phyloP scores from a whole-genome alignment of 2,797 vertebrate genomes.

The Lutjanus campechanus region DNA sequence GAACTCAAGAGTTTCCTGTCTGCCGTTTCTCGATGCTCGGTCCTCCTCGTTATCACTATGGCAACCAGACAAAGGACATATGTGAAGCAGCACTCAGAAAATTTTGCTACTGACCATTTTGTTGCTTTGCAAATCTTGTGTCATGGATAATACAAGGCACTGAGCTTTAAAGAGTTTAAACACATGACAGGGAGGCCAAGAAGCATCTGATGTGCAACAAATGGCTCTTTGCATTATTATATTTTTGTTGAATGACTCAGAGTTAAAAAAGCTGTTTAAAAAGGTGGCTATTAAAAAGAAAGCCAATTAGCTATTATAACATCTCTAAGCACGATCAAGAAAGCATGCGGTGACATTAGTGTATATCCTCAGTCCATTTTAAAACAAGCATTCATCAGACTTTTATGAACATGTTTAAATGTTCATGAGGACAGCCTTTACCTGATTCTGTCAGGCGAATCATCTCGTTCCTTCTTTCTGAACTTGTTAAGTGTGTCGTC shows the following conservation, averaged over 20 bases:
- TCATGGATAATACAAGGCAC: slow-evolving; percentile 2
- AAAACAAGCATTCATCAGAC: background rate
- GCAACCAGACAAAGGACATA: slow-evolving; percentile 43
- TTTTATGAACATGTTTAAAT: background rate
- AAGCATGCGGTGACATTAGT: background rate
- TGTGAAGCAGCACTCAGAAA: slow-evolving; percentile 12
- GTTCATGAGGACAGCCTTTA: slow-evolving; percentile 55
- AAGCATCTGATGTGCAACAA: background rate
- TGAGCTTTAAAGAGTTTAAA: slow-evolving; percentile 12
- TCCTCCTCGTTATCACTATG: slow-evolving; percentile 94
- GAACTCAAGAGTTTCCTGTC: slow-evolving; percentile 91
- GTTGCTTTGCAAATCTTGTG: slow-evolving; percentile 6
- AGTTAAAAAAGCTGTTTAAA: background rate
- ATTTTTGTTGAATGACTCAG: background rate
- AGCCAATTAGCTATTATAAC: background rate
- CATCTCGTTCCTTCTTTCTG: slow-evolving; percentile 97
- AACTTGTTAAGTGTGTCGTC: slow-evolving; percentile 99
- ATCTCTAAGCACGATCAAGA: background rate
- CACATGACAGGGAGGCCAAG: background rate
- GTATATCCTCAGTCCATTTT: background rate
- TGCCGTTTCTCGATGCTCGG: slow-evolving; percentile 87
- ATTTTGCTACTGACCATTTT: slow-evolving; percentile 4
- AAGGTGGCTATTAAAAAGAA: background rate
- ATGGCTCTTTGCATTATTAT: background rate
- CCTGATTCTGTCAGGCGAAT: slow-evolving; percentile 97